Evolutionary conservation across 2,888 invertebrate species (phyloP).

Genomic region (Ypsolopha scabrella): DNA sequence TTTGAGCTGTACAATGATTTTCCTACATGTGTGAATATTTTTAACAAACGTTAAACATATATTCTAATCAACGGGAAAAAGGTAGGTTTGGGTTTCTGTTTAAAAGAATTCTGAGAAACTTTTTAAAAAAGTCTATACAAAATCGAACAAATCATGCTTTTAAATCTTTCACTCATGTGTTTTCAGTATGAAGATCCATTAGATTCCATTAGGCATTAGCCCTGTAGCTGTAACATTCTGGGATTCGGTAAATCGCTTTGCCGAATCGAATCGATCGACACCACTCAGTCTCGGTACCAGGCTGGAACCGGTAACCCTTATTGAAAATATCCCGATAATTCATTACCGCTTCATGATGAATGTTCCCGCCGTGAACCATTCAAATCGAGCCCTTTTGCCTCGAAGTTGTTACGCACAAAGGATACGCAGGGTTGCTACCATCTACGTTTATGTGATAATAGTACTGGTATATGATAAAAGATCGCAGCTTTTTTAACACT

Average conservation of each 20-base stretch:
- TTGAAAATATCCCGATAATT: constrained; percentile 59
- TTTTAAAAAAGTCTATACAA: too few species aligned
- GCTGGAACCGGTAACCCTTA: constrained; percentile 26
- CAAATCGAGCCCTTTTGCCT: constrained; percentile 61
- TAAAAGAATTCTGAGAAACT: too few species aligned
- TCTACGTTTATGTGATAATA: neutral
- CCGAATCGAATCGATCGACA: neutral
- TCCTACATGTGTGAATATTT: too few species aligned
- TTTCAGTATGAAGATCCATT: neutral
- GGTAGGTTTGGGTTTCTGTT: too few species aligned
- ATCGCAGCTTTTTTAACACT: too few species aligned
- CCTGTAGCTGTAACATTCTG: neutral
- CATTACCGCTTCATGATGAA: constrained; percentile 62
- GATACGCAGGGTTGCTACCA: constrained; percentile 35
- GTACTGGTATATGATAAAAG: too few species aligned
- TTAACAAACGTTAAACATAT: too few species aligned
- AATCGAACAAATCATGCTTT: too few species aligned
- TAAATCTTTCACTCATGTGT: too few species aligned
- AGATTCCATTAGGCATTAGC: neutral
- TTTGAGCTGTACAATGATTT: too few species aligned
- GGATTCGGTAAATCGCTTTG: neutral
- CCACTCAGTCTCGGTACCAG: neutral
- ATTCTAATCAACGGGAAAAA: too few species aligned
- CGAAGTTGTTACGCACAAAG: constrained; percentile 64
- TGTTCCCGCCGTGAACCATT: constrained; percentile 50